phyloP scores from a whole-genome alignment of 2,797 vertebrate species.

The Picus viridis region DNA sequence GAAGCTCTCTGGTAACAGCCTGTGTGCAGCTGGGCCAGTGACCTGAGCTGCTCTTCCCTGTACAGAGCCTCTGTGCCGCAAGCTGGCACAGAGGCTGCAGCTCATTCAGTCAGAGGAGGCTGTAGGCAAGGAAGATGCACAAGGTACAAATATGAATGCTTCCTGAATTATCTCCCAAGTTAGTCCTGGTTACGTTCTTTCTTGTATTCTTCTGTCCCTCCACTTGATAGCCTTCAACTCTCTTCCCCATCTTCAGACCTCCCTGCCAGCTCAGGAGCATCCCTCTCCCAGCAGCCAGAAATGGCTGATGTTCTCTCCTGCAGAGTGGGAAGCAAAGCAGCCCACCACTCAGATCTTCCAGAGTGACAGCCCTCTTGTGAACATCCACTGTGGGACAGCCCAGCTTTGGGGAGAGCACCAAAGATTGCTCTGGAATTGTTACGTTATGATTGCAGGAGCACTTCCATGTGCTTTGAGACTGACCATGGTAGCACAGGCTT shows the following conservation, averaged over 20 bases:
- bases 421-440: not conserved
- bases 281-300: not conserved
- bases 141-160: not conserved
- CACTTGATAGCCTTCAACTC: not conserved
- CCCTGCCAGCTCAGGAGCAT: not conserved
- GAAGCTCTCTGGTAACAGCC: no score
- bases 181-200: not conserved
- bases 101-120: not conserved
- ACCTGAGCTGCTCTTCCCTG: no score
- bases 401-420: not conserved
- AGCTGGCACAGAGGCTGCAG: not conserved
- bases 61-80: not conserved
- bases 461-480: not conserved
- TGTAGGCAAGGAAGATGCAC: not conserved
- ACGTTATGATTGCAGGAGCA: not conserved
- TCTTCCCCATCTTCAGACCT: not conserved
- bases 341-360: not conserved
- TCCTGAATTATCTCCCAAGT: not conserved
- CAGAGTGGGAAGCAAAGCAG: not conserved
- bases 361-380: fast-evolving
- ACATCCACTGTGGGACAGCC: no score
- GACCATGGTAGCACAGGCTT: no score
- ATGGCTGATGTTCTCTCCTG: not conserved
- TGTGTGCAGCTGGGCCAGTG: no score
- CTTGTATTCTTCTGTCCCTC: not conserved